These are phyloP conservation scores for Latheticus oryzae DNA, from an alignment of 2,888 invertebrate genomes.

Conservation along the genomic window DNA sequence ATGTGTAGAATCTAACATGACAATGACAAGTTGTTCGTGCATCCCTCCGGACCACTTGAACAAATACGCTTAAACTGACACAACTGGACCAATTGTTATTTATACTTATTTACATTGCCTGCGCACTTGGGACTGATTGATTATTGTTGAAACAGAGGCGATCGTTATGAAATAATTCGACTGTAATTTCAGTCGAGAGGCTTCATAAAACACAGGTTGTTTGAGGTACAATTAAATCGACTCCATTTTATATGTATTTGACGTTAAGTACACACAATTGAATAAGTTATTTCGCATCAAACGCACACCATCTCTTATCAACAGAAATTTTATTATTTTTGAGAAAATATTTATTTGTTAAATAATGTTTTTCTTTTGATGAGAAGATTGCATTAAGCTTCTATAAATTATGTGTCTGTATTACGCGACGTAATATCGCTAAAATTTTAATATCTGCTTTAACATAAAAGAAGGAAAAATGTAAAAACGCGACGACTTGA, in stretches of 20 bases:
- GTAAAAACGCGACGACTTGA: slow-evolving; percentile 26
- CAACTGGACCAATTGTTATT: slow-evolving; percentile 51
- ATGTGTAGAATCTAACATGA: slow-evolving; percentile 48
- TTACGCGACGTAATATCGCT: slow-evolving; percentile 22
- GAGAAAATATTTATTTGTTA: neutral
- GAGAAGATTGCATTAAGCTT: slow-evolving; percentile 31
- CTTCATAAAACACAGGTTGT: slow-evolving; percentile 19
- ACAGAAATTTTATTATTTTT: neutral
- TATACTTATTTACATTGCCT: slow-evolving; percentile 49
- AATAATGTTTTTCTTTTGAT: slow-evolving; percentile 1
- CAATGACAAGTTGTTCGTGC: slow-evolving; percentile 52
- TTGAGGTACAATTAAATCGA: slow-evolving; percentile 28
- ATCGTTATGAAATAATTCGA: slow-evolving; percentile 40
- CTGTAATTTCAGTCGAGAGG: slow-evolving; percentile 28
- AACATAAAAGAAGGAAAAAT: slow-evolving; percentile 20
- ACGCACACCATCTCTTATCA: neutral
- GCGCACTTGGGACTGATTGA: slow-evolving; percentile 42
- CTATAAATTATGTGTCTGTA: slow-evolving; percentile 20
- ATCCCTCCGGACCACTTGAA: slow-evolving; percentile 51
- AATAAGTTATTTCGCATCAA: slow-evolving; percentile 24
- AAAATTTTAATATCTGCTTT: slow-evolving; percentile 33
- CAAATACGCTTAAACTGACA: slow-evolving; percentile 49
- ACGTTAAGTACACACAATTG: slow-evolving; percentile 19
- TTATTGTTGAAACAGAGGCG: slow-evolving; percentile 36
- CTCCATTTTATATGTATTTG: slow-evolving; percentile 23